Base-by-base conservation (phyloP, 2,113 vertebrate species). In the Crotalus tigris region DNA sequence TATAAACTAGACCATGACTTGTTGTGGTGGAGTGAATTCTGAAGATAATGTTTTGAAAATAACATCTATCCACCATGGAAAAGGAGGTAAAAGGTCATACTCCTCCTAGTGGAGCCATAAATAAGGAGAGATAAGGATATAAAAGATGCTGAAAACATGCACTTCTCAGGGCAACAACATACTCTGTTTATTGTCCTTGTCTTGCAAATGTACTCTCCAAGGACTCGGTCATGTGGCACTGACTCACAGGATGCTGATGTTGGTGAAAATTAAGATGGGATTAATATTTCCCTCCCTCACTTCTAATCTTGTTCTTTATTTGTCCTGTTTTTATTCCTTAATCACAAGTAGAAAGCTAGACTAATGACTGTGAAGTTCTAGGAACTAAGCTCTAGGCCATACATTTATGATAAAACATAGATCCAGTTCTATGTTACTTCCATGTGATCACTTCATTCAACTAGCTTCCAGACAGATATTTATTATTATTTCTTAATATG, bases 11-110 rank as follows among this genome's bases (percentile, higher is more conserved):
- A 92, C 92, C 95, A 75, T 90, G 92, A 94, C 39, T 61, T 69
- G 87, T 90, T 96, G 3, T 93, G 92, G 94, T 93, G 92, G 94
- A 39, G 92, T 33, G 93, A 92, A 33, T 92, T 46, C 90, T 95
- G 91, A 92, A 95, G 94, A 95, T 46, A 90, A 90, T 92, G 39
- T 96, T 96, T 95, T 95, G 92, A 91, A 93, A 96, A 95, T 92
- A 96, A 95, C 93, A 95, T 87, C 93, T 91, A 93, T 92, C 44
- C 96, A 92, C n/a, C 0, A 0, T 94, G 85, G 91, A 96, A 95
- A 93, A 97, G 44, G 93, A 93, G 93, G 93, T 91, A 94, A 87
- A 95, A 97, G 96, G 96, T 97, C 95, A 96, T 91, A 89, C 91
- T 93, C 90, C 91, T 97, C 96, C 95, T 95, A 88, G 59, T 93